phyloP scores from a whole-genome alignment of 2,113 vertebrate genomes.

The Chrysochloris asiatica region DNA sequence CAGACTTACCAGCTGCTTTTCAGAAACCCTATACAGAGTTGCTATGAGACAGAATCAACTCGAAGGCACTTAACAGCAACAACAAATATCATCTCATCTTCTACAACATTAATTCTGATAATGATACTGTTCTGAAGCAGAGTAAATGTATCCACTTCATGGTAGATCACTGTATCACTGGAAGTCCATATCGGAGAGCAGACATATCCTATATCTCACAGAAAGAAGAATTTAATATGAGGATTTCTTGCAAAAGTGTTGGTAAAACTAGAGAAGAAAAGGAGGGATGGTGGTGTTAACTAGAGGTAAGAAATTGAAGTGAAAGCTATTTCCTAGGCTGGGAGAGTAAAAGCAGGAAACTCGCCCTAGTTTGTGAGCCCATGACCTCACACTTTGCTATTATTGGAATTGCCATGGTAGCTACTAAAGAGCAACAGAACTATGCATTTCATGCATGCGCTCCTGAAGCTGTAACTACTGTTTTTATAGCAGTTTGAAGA shows the following conservation, averaged over 20 bases:
- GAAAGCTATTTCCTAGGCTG: not conserved
- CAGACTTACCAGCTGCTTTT: too few relatives aligned
- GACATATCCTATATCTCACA: not conserved
- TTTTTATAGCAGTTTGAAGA: not conserved
- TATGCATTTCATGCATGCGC: too few relatives aligned
- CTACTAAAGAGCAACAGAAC: accelerated
- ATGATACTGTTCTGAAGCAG: not conserved
- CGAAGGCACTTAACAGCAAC: too few relatives aligned
- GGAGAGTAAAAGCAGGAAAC: not conserved
- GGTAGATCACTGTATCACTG: not conserved
- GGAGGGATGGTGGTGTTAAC: not conserved
- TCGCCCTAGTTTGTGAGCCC: not conserved
- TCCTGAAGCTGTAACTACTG: not conserved
- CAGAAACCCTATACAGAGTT: too few relatives aligned
- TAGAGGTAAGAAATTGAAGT: not conserved
- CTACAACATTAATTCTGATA: not conserved
- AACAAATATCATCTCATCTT: too few relatives aligned
- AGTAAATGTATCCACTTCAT: not conserved
- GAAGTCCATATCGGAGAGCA: not conserved
- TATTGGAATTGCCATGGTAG: not conserved
- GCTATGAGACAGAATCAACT: too few relatives aligned
- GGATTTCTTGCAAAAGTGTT: not conserved
- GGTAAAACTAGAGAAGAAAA: not conserved
- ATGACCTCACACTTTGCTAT: accelerated
- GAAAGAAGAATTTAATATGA: not conserved